Conservation (phyloP, 2,797 vertebrate genomes). For the Mergus octosetaceus region DNA sequence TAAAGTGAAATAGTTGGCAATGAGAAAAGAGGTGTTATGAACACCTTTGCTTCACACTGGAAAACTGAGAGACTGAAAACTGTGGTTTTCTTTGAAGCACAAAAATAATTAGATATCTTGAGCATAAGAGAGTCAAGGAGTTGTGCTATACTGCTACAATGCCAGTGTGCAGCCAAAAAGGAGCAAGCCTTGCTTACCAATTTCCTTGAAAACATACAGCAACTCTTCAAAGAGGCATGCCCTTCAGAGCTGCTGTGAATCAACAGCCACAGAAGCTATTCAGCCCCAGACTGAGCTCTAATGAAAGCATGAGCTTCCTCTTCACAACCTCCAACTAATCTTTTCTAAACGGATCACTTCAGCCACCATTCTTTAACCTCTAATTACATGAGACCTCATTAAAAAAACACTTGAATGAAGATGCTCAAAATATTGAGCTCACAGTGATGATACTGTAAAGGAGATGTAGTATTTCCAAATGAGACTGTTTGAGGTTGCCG, state of each 20-base stretch:
- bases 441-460: neutral
- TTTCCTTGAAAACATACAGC: neutral
- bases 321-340: neutral
- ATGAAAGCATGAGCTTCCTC: neutral
- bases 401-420: neutral
- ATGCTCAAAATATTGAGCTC: neutral
- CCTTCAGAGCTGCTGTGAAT: neutral
- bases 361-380: neutral
- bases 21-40: neutral
- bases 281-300: neutral
- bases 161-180: rapidly evolving
- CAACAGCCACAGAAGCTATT: neutral
- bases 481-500: neutral
- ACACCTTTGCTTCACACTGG: neutral
- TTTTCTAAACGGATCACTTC: neutral
- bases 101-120: neutral
- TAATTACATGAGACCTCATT: neutral
- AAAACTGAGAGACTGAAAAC: neutral
- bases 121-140: neutral
- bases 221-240: neutral
- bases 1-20: neutral
- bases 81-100: neutral
- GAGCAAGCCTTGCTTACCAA: neutral
- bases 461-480: neutral
- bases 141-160: neutral